phyloP scores from a whole-genome alignment of 1,140 invertebrate species.

The Listronotus oregonensis region DNA sequence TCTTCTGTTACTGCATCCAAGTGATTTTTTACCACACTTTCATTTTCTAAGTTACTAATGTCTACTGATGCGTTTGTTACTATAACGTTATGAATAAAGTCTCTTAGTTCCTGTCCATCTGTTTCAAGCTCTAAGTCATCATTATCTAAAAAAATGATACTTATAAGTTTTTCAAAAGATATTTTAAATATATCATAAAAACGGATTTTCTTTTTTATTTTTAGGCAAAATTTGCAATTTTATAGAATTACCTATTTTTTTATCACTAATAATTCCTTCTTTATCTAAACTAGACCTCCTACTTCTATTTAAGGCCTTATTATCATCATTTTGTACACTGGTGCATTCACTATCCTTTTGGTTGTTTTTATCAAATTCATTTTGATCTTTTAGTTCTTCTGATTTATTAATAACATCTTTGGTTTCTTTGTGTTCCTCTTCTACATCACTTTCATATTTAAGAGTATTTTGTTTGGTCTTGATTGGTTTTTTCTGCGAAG shows the following conservation, averaged over 20 bases:
- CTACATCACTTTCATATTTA: constrained; percentile 56
- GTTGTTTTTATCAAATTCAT: too few species aligned
- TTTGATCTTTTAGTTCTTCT: too few species aligned
- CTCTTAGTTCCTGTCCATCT: constrained; percentile 39
- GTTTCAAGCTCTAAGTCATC: constrained; percentile 14
- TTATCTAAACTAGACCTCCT: constrained; percentile 10
- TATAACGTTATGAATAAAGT: constrained; percentile 63
- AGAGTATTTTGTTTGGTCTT: constrained; percentile 57
- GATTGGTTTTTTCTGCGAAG: constrained; percentile 51
- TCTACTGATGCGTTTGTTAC: constrained; percentile 71
- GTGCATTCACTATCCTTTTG: neutral
- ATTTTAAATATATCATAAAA: too few species aligned
- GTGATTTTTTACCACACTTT: constrained; percentile 45
- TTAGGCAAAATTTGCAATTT: too few species aligned
- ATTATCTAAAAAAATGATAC: neutral
- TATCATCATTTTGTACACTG: constrained; percentile 7
- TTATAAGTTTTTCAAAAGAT: neutral
- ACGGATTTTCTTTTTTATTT: too few species aligned
- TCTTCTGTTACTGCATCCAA: constrained; percentile 54
- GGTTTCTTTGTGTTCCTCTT: constrained; percentile 35
- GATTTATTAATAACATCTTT: neutral
- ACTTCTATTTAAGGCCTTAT: constrained; percentile 16
- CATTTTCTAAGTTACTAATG: constrained; percentile 55
- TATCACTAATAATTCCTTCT: constrained; percentile 3
- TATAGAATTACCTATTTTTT: neutral